Evolutionary conservation across 2,113 vertebrate species (phyloP).

Genomic region (Coryphaenoides rupestris): DNA sequence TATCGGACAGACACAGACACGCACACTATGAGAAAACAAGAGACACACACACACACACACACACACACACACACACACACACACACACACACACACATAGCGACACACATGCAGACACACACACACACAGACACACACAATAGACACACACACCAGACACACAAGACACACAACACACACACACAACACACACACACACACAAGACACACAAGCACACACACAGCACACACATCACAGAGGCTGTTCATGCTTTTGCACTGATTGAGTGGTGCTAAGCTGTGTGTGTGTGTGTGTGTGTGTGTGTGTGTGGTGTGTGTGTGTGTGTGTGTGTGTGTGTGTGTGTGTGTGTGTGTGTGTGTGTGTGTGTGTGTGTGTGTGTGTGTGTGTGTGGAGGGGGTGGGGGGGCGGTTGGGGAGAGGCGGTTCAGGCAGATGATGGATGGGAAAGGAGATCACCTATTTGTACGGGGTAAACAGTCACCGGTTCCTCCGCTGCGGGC

Average conservation of each 20-base stretch:
- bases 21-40: background rate
- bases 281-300: too few species aligned
- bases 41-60: background rate
- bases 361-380: conserved; percentile 17
- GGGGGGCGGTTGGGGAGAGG: too few species aligned
- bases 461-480: conserved; percentile 32
- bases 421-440: conserved; percentile 52
- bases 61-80: background rate
- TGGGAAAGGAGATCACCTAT: conserved; percentile 58
- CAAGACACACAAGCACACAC: too few species aligned
- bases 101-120: background rate
- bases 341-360: conserved; percentile 14
- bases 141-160: background rate
- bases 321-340: conserved; percentile 13
- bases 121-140: background rate
- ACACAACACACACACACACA: background rate
- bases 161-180: background rate
- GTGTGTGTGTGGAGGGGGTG: conserved; percentile 7
- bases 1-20: background rate
- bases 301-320: conserved; percentile 15
- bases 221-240: background rate
- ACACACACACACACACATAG: background rate
- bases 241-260: conserved; percentile 31
- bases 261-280: background rate
- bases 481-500: background rate